Base-by-base conservation (phyloP, 2,888 invertebrate species). In the Troides oblongomaculatus region DNA sequence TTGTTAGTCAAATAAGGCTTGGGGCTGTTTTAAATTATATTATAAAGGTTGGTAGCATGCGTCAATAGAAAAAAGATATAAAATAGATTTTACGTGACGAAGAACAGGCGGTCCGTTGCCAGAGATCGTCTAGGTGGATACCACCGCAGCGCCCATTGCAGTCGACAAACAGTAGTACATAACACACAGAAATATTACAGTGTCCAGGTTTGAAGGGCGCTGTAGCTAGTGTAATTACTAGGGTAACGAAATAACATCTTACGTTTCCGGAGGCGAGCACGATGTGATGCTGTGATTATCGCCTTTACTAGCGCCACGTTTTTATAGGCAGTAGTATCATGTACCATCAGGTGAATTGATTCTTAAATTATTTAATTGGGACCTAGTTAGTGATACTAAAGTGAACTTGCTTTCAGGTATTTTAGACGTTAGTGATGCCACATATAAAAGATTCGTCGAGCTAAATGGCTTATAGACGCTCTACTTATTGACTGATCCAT, bases 401-500 rank as follows among this genome's bases (percentile, higher is more conserved):
- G 18, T 17, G 2, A 7, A 50, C 17, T 18, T 18, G 14, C 18
- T 50, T 21, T 23, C 18, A n/a, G 2, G n/a, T 57, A 18, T 21
- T 57, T 18, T 57, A 57, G 57, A 57, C 57, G 59, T 21, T 6
- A 23, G 17, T 59, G 25, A 21, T 59, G 21, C 1, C 59, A 30
- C 25, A 30, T 30, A 63, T 53, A 53, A 23, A 56, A 21, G 43
- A 62, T 53, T 57, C 62, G 56, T 67, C 62, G 4, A 67, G 53
- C 30, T 62, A 57, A 66, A 66, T 17, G 53, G 62, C 67, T 68
- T 68, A 68, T 56, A 64, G 53, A 68, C 53, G 59, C 18, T 50
- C 21, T 17, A 56, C 66, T 61, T 53, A 61, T 21, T 56, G 66
- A 60, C 56, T 64, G 10, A 56, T 62, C 36, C 61, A 59, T 21